Evolutionary conservation across 2,888 invertebrate genomes (phyloP), one percentile per base, ranked within the genome.

Genomic region (Hyposoter didymator): DNA sequence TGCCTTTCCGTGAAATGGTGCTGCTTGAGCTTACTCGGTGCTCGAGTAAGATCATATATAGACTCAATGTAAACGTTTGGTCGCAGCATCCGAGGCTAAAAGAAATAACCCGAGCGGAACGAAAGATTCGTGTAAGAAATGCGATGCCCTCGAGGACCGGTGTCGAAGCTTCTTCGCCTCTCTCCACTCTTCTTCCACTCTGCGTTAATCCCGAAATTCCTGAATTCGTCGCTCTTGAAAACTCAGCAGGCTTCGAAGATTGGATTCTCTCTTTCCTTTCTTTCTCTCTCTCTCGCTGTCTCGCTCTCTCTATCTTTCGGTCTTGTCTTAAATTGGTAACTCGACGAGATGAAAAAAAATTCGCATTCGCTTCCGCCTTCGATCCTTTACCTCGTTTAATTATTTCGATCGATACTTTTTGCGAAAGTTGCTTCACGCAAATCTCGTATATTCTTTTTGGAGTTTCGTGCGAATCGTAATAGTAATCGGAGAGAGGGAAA

Each of bases 171-270:
- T 22, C 67, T 66, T 67, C 67, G 43, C 67, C 28, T 62, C 62
- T 45, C n/a, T 55, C 67, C 35, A 10, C 28, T 19, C 22, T n/a
- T 32, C 43, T 22, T 22, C 45, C 43, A 47, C 64, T 49, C n/a
- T 28, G 49, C 72, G 78, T 78, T 73, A 78, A 81, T 84, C 76
- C 79, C 76, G 52, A 80, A 84, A 80, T 84, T 80, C 80, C 80
- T 80, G 80, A 84, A 84, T 84, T 81, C 80, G 75, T 66, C 52
- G 64, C 52, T 59, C 22, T 70, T 43, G 32, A 79, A 76, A 70
- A 72, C 62, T 55, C 55, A 43, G 39, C 66, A 19, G 62, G 47
- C 64, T 49, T 76, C 43, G 43, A 52, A 82, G 70, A 70, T 75
- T 62, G 75, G 47, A 55, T 55, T 39, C 55, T 39, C 59, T 59